Percentiles rank a stretch among this genome's conserved stretches.
Evolutionary conservation across 2,888 invertebrate genomes (phyloP).

Genomic region (Agrotis ipsilon): DNA sequence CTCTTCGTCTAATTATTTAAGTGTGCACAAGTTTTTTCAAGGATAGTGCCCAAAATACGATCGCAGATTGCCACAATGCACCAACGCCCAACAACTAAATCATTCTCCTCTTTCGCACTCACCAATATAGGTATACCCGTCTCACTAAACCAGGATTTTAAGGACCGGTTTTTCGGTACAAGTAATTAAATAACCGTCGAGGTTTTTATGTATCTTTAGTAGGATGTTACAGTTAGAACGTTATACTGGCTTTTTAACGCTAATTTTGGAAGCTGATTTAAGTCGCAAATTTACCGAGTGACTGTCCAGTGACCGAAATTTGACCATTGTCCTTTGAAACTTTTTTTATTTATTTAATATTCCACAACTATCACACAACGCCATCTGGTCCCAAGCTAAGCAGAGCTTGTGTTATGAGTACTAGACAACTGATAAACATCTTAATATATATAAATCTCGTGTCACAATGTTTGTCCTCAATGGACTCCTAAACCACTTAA

Average conservation of each 20-base stretch:
- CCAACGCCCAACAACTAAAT: slow-evolving; percentile 54
- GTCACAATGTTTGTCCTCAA: no score
- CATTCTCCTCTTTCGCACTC: slow-evolving; percentile 32
- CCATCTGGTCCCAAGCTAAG: no score
- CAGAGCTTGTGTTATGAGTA: no score
- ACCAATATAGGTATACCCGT: slow-evolving; percentile 7
- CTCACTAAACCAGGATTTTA: slow-evolving; percentile 50
- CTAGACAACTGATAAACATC: no score
- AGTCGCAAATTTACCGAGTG: no score
- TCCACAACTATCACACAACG: no score
- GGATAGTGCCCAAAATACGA: slow-evolving; percentile 17
- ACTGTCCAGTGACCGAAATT: no score
- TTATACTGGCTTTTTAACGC: background rate
- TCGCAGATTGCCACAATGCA: slow-evolving; percentile 43
- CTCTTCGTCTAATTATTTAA: background rate
- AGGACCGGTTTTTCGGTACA: slow-evolving; percentile 54
- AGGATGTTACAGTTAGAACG: background rate
- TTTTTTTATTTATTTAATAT: no score
- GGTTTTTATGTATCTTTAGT: slow-evolving; percentile 21
- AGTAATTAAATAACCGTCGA: slow-evolving; percentile 43
- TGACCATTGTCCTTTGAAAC: no score
- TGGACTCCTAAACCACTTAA: no score
- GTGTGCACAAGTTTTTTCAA: background rate
- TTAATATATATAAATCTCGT: no score
- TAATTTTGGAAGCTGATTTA: no score